Evolutionary conservation across 1,140 invertebrate genomes (phyloP), one percentile per base, ranked within the genome.

Genomic region (Drosophila willistoni): DNA sequence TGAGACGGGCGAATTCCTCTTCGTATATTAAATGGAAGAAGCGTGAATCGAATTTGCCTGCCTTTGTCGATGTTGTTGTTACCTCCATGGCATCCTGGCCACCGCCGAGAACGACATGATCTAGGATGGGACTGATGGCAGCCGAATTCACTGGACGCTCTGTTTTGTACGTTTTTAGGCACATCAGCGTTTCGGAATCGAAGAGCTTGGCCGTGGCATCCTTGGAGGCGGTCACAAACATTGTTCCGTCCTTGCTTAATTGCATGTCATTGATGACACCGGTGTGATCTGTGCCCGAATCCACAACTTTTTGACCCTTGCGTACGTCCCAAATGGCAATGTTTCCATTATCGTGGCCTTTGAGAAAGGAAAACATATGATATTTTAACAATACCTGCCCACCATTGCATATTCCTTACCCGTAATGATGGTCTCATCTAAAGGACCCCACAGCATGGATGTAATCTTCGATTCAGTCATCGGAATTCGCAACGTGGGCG

Each of bases 21-120:
- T 99, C 99, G 92, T 99, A 99, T n/a, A 99, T 96, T 54, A 99
- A 92, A 93, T 99, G 98, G 94, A 97, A 99, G 93, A 99, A 99
- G 55, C 98, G 94, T 3, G 99, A 98, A 92, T 99, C 99, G 91
- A 99, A 99, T 94, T 99, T 99, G 25, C 99, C 99, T 66, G 97
- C 95, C 79, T 97, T 95, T 0, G 98, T 96, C 0, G 98, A 98
- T 0, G 98, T 99, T 6, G 98, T 99, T 39, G 99, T 99, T 61
- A 99, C 99, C 91, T 99, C 97, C 97, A 98, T 99, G 68, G 98
- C 98, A 93, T 99, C 98, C 93, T 99, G 98, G 91, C 98, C 98
- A 93, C 98, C 98, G 68, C 98, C 98, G 59, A 99, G 93, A 13
- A 98, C 96, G 2, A 99, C 98, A 94, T 99, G 98, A 92, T 99